These are phyloP conservation scores for Carassius auratus DNA, from an alignment of 2,113 vertebrate species.

Conservation along the genomic window DNA sequence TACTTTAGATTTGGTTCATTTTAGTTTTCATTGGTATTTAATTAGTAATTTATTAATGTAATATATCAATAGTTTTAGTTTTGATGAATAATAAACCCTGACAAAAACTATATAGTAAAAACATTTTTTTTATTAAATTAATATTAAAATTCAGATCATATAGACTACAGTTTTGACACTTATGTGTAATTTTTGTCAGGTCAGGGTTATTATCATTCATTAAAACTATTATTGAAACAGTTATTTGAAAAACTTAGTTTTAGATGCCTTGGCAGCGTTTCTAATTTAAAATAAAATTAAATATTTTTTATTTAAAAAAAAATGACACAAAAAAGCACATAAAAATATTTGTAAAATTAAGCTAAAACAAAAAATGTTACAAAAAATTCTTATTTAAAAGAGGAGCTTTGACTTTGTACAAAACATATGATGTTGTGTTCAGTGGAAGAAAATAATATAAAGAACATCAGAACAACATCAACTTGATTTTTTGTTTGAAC, in stretches of 20 bases:
- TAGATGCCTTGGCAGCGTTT: too few species aligned
- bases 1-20: not conserved
- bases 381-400: not conserved
- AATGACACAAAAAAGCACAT: too few species aligned
- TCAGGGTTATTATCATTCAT: too few species aligned
- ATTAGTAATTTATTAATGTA: not conserved
- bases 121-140: too few species aligned
- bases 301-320: too few species aligned
- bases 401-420: not conserved
- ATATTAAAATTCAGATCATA: not conserved
- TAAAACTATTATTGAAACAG: too few species aligned
- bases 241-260: too few species aligned
- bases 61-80: not conserved
- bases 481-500: not conserved
- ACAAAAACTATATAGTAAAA: not conserved
- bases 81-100: not conserved
- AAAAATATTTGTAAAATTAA: too few species aligned
- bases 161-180: too few species aligned
- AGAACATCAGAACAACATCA: not conserved
- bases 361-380: too few species aligned
- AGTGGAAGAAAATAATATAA: not conserved
- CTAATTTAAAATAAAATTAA: too few species aligned
- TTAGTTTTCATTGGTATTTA: not conserved
- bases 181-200: too few species aligned
- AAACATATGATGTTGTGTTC: not conserved